Conservation (phyloP, 2,797 vertebrate species). For the Emys orbicularis region DNA sequence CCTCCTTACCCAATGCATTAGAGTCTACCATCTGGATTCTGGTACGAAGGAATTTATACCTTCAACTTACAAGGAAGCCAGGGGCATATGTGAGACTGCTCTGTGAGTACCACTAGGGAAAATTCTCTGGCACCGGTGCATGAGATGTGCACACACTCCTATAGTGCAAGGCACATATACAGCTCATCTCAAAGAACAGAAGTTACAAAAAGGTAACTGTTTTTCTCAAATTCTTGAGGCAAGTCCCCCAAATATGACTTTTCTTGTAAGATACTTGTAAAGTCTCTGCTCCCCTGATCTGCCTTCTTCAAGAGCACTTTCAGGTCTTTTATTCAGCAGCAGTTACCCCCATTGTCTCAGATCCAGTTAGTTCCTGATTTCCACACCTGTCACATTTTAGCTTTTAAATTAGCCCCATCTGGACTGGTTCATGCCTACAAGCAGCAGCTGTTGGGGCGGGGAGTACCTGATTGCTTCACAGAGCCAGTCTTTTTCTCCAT, state of each 20-base stretch:
- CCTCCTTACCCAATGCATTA: background rate
- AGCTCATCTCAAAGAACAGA: background rate
- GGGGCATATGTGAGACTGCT: background rate
- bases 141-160: background rate
- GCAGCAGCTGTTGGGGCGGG: background rate
- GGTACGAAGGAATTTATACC: background rate
- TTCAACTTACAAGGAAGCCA: background rate
- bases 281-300: background rate
- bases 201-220: background rate
- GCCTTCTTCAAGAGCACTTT: background rate
- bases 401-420: background rate
- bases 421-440: background rate
- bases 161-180: too few species aligned
- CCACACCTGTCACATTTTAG: background rate
- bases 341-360: background rate
- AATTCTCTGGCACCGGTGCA: background rate
- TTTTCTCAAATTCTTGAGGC: background rate
- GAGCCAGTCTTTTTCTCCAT: background rate
- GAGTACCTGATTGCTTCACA: background rate
- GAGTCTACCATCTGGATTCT: background rate
- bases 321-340: background rate
- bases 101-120: background rate
- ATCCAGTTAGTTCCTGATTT: background rate
- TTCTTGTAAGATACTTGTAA: background rate
- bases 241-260: background rate